Evolutionary conservation across 1,140 invertebrate genomes (phyloP).

Genomic region (Philopotamus ludificatus): DNA sequence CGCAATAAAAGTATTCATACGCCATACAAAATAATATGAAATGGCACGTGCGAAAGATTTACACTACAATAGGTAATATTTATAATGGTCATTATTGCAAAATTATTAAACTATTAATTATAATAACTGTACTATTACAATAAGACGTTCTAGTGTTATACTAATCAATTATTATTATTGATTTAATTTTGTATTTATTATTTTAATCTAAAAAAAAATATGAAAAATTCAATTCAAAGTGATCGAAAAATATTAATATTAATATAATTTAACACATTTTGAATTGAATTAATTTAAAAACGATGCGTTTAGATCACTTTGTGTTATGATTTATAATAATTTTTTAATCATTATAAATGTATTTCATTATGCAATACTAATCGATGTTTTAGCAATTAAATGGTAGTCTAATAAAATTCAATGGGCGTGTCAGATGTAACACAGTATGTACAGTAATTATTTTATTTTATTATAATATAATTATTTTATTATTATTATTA

Average conservation of each 20-base stretch:
- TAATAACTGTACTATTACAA: conserved; percentile 22
- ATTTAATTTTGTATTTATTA: too few relatives aligned
- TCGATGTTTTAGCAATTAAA: conserved; percentile 37
- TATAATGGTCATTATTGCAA: conserved; percentile 26
- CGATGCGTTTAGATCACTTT: too few relatives aligned
- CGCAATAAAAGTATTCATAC: neutral
- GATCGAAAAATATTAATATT: too few relatives aligned
- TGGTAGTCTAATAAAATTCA: conserved; percentile 17
- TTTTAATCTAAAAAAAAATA: too few relatives aligned
- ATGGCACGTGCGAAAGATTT: conserved; percentile 24
- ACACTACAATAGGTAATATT: conserved; percentile 29
- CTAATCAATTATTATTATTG: conserved; percentile 18
- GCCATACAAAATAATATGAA: neutral
- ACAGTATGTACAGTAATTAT: conserved; percentile 28
- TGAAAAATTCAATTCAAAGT: too few relatives aligned
- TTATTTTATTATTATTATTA: conserved; percentile 21
- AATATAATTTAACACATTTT: too few relatives aligned
- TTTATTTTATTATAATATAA: conserved; percentile 17
- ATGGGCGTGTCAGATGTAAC: conserved; percentile 21
- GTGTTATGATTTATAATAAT: too few relatives aligned
- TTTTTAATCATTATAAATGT: conserved; percentile 24
- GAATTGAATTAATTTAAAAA: too few relatives aligned
- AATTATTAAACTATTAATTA: conserved; percentile 29
- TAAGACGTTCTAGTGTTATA: conserved; percentile 29
- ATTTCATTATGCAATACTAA: conserved; percentile 38